Conservation (phyloP, 2,888 invertebrate species). For the Caenorhabditis uteleia region DNA sequence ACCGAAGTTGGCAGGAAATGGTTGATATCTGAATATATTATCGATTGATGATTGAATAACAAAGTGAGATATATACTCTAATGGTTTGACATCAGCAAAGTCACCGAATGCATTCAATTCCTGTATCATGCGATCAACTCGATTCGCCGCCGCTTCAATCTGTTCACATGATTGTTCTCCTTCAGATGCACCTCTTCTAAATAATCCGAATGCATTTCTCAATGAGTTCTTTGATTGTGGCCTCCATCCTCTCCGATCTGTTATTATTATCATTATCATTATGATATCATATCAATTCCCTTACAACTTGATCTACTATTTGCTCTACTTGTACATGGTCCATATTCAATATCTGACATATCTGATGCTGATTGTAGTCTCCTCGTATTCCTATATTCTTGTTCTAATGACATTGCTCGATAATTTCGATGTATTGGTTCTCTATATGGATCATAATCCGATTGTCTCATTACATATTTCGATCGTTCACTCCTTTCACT, state of each 20-base stretch:
- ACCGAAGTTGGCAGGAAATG: constrained; percentile 49
- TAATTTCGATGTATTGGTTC: constrained; percentile 16
- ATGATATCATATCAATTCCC: background rate
- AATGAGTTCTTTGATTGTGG: constrained; percentile 36
- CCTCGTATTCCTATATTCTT: constrained; percentile 16
- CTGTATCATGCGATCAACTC: constrained; percentile 66
- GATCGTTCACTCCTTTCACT: background rate
- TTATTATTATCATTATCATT: background rate
- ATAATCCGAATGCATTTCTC: constrained; percentile 37
- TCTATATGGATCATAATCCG: constrained; percentile 51
- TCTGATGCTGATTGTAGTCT: constrained; percentile 22
- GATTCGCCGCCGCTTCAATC: constrained; percentile 58
- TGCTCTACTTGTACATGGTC: constrained; percentile 12
- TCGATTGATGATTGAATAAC: too few species aligned
- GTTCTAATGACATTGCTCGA: constrained; percentile 27
- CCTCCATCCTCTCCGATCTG: constrained; percentile 38
- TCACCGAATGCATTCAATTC: constrained; percentile 56
- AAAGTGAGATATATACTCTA: constrained; percentile 36
- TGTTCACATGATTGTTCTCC: constrained; percentile 26
- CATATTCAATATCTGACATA: constrained; percentile 18
- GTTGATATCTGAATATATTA: too few species aligned
- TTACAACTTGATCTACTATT: constrained; percentile 30
- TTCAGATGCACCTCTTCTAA: constrained; percentile 30
- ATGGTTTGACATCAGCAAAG: constrained; percentile 45
- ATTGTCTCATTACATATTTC: constrained; percentile 22